Percentiles rank a stretch among this genome's conserved stretches.
These are phyloP conservation scores for Anagrus nilaparvatae DNA, from an alignment of 1,140 invertebrate species.

Conservation along the genomic window DNA sequence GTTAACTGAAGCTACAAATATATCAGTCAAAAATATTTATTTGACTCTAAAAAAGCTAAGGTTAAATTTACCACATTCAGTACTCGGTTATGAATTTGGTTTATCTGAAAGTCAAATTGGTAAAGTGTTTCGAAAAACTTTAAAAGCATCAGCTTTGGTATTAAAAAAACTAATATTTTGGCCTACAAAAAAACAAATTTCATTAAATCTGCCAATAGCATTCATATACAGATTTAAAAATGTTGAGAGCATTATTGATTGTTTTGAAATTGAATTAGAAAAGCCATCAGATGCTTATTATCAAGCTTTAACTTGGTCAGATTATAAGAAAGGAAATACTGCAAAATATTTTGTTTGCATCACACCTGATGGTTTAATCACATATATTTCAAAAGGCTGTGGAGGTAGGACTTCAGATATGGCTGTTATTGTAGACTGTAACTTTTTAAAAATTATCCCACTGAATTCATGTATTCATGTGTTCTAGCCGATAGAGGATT, in stretches of 20 bases:
- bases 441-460: constrained; percentile 23
- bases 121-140: no score
- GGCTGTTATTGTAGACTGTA: constrained; percentile 25
- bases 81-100: not conserved
- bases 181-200: constrained; percentile 8
- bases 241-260: constrained; percentile 30
- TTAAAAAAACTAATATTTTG: constrained; percentile 10
- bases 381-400: constrained; percentile 33
- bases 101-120: not conserved
- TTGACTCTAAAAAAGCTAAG: not conserved
- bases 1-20: no score
- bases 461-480: constrained; percentile 10
- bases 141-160: no score
- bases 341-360: constrained; percentile 34
- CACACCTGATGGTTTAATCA: constrained; percentile 35
- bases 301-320: constrained; percentile 33
- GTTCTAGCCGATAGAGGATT: constrained; percentile 32
- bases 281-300: constrained; percentile 24
- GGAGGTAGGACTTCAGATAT: constrained; percentile 31
- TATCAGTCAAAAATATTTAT: no score
- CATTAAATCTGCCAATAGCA: constrained; percentile 22
- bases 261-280: constrained; percentile 32
- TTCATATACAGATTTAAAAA: constrained; percentile 24
- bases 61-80: not conserved
- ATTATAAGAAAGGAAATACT: constrained; percentile 34